Evolutionary conservation across 2,888 invertebrate genomes (phyloP), one percentile per base, ranked within the genome.

Genomic region (Beris morrisii): DNA sequence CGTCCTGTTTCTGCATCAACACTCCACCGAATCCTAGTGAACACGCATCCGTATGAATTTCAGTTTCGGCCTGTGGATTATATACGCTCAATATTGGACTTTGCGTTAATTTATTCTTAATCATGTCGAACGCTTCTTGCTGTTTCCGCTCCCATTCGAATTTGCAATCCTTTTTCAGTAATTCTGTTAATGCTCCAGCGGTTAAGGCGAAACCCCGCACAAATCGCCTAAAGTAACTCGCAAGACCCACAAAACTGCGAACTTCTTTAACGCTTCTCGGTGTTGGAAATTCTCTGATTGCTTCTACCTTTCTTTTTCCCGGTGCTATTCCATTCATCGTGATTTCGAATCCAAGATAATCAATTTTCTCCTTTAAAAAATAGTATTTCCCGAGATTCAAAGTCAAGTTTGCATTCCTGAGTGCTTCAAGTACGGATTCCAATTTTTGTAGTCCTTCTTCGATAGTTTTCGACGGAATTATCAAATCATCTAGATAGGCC

Each of bases 361-460:
- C 4, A 12, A 5, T 54, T 31, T 54, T 54, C 30, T 12, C n/a
- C 2, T 13, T 28, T 9, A 54, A 28, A 4, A 54, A 54, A 28
- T 12, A 12, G 22, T 3, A 45, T n/a, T 45, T 45, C 22, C 22
- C 22, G 22, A 22, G 22, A 22, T 22, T 22, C 22, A 22, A 3
- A 22, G 22, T 3, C 22, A 22, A 3, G 22, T 22, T 22, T 52
- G 22, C 22, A 22, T 22, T 32, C 5, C 32, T 22, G n/a, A 61
- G 30, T 15, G 32, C 7, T 5, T 48, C 7, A 12, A 50, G 28
- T 7, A 59, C 46, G 3, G 22, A 22, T 38, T 43, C 57, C 13
- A 57, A 32, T 12, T 32, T 30, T 12, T 15, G 44, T 44, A 58
- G 28, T 4, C 68, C 69, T 61, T 72, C 70, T 32, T 70, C 57